Evolutionary conservation across 2,113 vertebrate genomes (phyloP).

Genomic region (Eulemur macaco): DNA sequence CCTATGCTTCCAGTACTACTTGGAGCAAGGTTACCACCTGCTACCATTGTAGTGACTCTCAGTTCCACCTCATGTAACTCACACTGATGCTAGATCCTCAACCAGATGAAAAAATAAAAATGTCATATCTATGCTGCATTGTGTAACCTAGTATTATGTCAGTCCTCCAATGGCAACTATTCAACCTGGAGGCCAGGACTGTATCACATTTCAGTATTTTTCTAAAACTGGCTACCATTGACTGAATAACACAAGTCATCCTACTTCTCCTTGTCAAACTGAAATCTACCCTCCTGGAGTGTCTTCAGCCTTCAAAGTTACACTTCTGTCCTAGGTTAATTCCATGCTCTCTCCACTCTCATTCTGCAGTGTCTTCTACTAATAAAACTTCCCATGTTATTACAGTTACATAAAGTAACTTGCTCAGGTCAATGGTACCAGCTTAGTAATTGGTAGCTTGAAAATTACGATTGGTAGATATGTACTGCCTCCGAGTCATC

Average conservation of each 20-base stretch:
- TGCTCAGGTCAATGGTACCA: background rate
- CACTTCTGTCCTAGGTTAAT: background rate
- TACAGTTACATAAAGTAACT: background rate
- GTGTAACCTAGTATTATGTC: background rate
- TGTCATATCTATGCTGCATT: accelerated
- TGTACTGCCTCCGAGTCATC: background rate
- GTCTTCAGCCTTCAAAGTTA: background rate
- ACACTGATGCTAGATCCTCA: background rate
- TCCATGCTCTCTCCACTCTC: background rate
- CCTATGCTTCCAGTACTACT: background rate
- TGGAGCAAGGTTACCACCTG: background rate
- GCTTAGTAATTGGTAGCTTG: background rate
- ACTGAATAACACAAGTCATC: background rate
- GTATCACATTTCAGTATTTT: background rate
- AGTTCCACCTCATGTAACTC: background rate
- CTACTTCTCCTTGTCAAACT: background rate
- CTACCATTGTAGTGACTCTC: background rate
- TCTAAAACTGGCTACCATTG: background rate
- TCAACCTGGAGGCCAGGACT: background rate
- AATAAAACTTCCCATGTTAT: background rate
- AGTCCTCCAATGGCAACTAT: background rate
- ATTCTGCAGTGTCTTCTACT: background rate
- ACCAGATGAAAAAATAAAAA: background rate
- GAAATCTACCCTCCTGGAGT: background rate
- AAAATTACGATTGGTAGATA: background rate